Base-by-base conservation (phyloP, 2,888 invertebrate species). In the Candidula unifasciata region DNA sequence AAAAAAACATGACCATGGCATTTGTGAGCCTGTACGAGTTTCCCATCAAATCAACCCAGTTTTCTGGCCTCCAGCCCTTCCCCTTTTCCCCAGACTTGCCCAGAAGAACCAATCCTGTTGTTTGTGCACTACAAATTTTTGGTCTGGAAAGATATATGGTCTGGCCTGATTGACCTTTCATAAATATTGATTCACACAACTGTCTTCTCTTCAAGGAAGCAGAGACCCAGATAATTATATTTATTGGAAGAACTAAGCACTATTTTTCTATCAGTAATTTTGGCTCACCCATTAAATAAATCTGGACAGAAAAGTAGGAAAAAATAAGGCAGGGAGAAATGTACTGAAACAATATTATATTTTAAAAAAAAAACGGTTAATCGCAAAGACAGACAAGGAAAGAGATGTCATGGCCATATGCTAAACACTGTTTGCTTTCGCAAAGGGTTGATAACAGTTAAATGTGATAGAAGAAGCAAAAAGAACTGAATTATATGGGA, bases 111-210 rank as follows among this genome's bases (percentile, higher is more conserved):
- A 54, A 74, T 74, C 74, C 52, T 54, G 33, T 6, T 74, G 52
- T 74, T 24, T 54, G 68, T 18, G 30, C 0, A 60, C 78, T 10
- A 64, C 10, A 76, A 76, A 78, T 64, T 78, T 78, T 64, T 78
- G 78, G 78, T 37, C 78, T 64, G 60, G 78, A 78, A 64, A 78
- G 57, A 76, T 27, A 76, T 33, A 76, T 76, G 33, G 35, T 16
- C 64, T 52, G 37, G 60, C 37, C 35, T 35, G 78, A 78, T 35
- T 37, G 78, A 78, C 78, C 78, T 78, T 64, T 78, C n/a, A 6
- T 13, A 52, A 37, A 64, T 35, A 78, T 78, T 60, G 24, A 78
- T 78, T 33, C 33, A 0, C 18, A n/a, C 27, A 16, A 18, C 33
- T 30, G 13, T 21, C 52, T 64, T 64, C 37, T 21, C 44, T 78